These are phyloP conservation scores for Ondatra zibethicus DNA, from an alignment of 2,113 vertebrate genomes.

Conservation along the genomic window DNA sequence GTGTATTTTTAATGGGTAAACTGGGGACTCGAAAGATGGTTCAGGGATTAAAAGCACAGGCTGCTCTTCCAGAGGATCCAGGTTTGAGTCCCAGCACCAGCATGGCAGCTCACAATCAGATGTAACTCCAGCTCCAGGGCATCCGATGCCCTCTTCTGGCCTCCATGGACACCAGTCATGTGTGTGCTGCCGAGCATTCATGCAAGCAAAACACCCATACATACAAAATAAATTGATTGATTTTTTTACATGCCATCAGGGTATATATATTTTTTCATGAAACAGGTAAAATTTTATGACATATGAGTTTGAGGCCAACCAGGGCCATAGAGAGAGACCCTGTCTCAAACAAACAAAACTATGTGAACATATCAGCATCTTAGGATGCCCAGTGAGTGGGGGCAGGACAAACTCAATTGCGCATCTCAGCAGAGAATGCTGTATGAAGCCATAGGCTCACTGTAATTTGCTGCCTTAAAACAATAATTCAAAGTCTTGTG, in stretches of 20 bases:
- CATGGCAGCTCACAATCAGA: background rate
- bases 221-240: background rate
- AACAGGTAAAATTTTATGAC: background rate
- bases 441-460: background rate
- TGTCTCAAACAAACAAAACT: background rate
- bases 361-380: background rate
- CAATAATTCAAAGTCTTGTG: background rate
- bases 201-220: background rate
- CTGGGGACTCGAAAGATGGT: background rate
- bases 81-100: background rate
- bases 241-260: background rate
- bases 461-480: background rate
- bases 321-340: background rate
- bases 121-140: background rate
- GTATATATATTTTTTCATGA: too few species aligned
- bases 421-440: background rate
- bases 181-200: background rate
- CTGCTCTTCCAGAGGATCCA: background rate
- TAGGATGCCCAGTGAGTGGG: background rate
- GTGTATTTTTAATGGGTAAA: background rate
- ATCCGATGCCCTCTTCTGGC: background rate
- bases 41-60: background rate
- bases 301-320: background rate
- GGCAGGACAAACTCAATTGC: background rate
- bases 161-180: background rate